Conservation (phyloP, 2,888 invertebrate genomes). For the Tenthredo livida region DNA sequence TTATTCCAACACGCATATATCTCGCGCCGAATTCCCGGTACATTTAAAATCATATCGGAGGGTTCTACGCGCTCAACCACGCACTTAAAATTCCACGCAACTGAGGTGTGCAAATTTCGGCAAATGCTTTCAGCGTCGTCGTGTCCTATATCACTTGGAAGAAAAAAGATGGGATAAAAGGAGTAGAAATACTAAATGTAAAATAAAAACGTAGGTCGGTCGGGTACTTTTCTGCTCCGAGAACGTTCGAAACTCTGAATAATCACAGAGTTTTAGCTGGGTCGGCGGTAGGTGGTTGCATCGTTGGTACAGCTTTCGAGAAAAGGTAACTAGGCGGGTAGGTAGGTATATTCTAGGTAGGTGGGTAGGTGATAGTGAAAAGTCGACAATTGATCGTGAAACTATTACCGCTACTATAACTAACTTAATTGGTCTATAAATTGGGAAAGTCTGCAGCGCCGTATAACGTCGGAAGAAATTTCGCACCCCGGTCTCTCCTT, state of each 20-base stretch:
- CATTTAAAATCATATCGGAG: constrained; percentile 32
- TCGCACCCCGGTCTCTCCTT: neutral
- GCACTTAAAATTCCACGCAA: constrained; percentile 46
- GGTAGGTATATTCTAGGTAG: neutral
- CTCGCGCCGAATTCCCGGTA: constrained; percentile 20
- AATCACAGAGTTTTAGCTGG: constrained; percentile 5
- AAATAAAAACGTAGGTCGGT: constrained; percentile 40
- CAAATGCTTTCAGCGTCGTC: constrained; percentile 26
- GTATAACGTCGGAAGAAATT: constrained; percentile 41
- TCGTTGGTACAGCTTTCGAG: neutral
- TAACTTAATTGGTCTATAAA: constrained; percentile 47
- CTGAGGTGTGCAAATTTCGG: constrained; percentile 44
- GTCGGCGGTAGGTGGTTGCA: neutral
- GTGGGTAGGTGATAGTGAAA: neutral
- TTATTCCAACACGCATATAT: constrained; percentile 3
- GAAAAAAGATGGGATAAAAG: constrained; percentile 44
- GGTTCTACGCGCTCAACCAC: constrained; percentile 32
- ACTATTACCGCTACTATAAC: constrained; percentile 48
- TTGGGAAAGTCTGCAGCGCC: constrained; percentile 40
- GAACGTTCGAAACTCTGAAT: constrained; percentile 12
- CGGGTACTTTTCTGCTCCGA: neutral
- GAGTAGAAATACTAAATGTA: constrained; percentile 50
- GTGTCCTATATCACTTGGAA: constrained; percentile 28
- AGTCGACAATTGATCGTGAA: constrained; percentile 48
- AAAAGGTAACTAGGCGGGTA: neutral